A percentile compares a stretch with the other conserved stretches of the same genome.
These are phyloP conservation scores for Festucalex cinctus DNA, from an alignment of 2,113 vertebrate species.

Conservation along the genomic window DNA sequence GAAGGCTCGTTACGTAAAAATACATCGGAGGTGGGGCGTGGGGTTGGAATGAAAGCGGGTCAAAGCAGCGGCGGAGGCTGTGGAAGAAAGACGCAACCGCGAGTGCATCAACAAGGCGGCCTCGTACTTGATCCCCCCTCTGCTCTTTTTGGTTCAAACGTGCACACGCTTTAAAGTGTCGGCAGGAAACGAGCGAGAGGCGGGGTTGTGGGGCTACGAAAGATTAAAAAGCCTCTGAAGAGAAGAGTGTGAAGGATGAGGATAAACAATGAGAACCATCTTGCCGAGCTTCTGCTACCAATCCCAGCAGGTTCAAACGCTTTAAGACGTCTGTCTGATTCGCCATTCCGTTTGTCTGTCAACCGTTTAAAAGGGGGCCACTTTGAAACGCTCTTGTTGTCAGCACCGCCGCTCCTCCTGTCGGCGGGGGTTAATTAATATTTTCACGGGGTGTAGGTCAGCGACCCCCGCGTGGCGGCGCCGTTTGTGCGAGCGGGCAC, in stretches of 20 bases:
- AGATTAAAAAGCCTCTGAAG: constrained; percentile 9
- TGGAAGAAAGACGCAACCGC: not conserved
- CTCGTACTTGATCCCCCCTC: not conserved
- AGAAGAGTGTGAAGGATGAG: constrained; percentile 9
- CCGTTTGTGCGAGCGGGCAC: constrained; percentile 16
- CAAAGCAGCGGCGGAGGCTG: not conserved
- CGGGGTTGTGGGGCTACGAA: not conserved
- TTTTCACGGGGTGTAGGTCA: constrained; percentile 49
- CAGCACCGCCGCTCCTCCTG: not conserved
- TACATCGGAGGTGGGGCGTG: constrained; percentile 1
- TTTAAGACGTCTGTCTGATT: constrained; percentile 18
- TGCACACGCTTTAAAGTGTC: not conserved
- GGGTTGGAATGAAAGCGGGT: constrained; percentile 1
- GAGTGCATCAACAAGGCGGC: not conserved
- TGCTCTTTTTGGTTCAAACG: constrained; percentile 6
- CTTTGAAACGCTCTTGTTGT: constrained; percentile 29
- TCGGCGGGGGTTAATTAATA: constrained; percentile 47
- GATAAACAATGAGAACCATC: constrained; percentile 43
- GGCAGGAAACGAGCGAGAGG: constrained; percentile 7
- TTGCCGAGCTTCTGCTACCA: constrained; percentile 35
- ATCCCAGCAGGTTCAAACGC: constrained; percentile 39
- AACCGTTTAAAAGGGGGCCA: constrained; percentile 21
- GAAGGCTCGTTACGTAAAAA: constrained; percentile 21
- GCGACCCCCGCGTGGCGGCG: constrained; percentile 38
- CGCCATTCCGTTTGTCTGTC: constrained; percentile 22